Evolutionary conservation across 2,797 vertebrate genomes (phyloP), one percentile per base, ranked within the genome.

Genomic region (Hylomyscus alleni): DNA sequence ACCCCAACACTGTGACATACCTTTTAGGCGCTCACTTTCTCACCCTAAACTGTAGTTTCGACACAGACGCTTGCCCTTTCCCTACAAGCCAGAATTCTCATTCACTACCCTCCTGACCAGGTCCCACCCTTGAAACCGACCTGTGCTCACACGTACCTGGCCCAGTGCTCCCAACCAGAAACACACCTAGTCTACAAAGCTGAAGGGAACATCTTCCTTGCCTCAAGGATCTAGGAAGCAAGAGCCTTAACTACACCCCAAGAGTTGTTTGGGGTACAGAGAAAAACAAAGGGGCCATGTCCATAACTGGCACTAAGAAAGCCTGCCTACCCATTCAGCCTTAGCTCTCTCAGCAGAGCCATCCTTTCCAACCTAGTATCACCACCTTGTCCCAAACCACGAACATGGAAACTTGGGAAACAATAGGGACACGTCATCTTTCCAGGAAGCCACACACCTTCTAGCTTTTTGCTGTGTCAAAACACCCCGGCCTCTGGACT

Each of bases 371-470:
- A 22, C 83, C 37, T 8, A 86, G n/a, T 8, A 0, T 1, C 17
- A 72, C 34, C 78, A 75, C 52, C 47, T 24, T 60, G 37, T 56
- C 52, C 72, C 34, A 80, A 81, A 91, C 84, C 50, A 58, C 4
- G 75, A 58, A 82, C 60, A 50, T 9, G 82, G 76, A 78, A 93
- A 95, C 62, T 44, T 96, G 76, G 69, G 73, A 89, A 89, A 65
- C 50, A 76, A 92, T 0, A 29, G 84, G 31, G 76, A 76, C 31
- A 77, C 34, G 52, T n/a, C 85, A 78, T 92, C 67, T 75, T 86
- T 86, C 90, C 92, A 65, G 65, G 56, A 85, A 91, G 73, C 11
- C n/a, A 90, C 86, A 81, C 84, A 91, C n/a, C 95, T 96, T 87
- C 65, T 4, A 84, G 84, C 24, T 24, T 80, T 65, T 54, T 37